phyloP scores from a whole-genome alignment of 2,888 invertebrate genomes.

The Gerris lacustris region DNA sequence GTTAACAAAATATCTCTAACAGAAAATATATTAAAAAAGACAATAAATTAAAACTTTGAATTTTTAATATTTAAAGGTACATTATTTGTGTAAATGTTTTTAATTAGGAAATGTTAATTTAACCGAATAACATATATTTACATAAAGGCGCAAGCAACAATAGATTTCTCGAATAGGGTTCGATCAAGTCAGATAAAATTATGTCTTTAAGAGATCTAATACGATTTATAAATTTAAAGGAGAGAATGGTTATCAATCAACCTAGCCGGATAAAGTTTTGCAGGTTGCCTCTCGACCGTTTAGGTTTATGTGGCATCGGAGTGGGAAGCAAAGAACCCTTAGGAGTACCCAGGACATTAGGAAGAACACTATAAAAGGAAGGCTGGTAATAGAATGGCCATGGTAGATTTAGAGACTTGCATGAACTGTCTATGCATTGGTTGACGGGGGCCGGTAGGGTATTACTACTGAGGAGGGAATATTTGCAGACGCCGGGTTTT shows the following conservation, averaged over 20 bases:
- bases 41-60: no score
- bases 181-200: no score
- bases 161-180: no score
- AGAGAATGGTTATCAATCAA: neutral
- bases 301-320: neutral
- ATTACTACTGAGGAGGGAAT: neutral
- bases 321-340: neutral
- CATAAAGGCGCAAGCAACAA: no score
- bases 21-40: no score
- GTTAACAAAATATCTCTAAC: no score
- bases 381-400: neutral
- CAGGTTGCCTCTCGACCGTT: neutral
- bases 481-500: neutral
- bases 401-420: neutral
- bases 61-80: no score
- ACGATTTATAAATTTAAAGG: no score
- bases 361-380: neutral
- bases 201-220: no score
- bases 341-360: neutral
- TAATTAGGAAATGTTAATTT: no score
- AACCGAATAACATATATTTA: no score
- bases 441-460: neutral
- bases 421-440: neutral
- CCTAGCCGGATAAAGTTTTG: slow-evolving; percentile 20
- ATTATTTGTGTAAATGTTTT: no score